Conservation (phyloP, 2,888 invertebrate genomes). For the Venustoraphidia nigricollis region DNA sequence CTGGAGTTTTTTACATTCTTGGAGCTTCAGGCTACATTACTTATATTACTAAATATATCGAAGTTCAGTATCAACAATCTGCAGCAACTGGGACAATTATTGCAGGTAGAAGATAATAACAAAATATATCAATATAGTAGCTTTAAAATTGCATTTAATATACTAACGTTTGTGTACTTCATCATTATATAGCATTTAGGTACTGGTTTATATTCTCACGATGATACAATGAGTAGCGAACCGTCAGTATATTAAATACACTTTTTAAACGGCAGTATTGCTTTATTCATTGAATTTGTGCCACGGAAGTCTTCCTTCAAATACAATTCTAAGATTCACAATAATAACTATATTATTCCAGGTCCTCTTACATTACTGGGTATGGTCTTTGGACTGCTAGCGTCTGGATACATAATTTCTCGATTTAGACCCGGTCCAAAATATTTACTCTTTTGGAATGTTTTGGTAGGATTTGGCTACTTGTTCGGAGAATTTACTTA, state of each 20-base stretch:
- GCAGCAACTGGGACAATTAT: slow-evolving; percentile 49
- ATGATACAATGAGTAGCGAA: too few species aligned
- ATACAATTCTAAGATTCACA: not conserved
- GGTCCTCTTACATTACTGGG: slow-evolving; percentile 40
- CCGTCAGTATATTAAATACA: too few species aligned
- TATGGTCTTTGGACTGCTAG: slow-evolving; percentile 40
- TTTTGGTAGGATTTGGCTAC: slow-evolving; percentile 37
- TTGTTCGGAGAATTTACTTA: slow-evolving; percentile 35
- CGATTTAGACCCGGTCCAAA: slow-evolving; percentile 40
- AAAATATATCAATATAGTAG: too few species aligned
- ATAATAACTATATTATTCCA: slow-evolving; percentile 12
- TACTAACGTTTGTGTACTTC: too few species aligned
- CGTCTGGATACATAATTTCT: slow-evolving; percentile 43
- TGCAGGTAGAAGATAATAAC: slow-evolving; percentile 32
- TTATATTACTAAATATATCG: slow-evolving; percentile 58
- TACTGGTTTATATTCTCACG: too few species aligned
- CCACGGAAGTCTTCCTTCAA: not conserved
- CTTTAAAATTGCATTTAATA: too few species aligned
- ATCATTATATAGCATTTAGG: too few species aligned
- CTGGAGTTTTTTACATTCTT: slow-evolving; percentile 47
- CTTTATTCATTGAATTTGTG: too few species aligned
- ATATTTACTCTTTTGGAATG: slow-evolving; percentile 44
- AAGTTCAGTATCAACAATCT: slow-evolving; percentile 52
- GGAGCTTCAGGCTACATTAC: slow-evolving; percentile 50
- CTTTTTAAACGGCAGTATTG: too few species aligned